Base-by-base conservation (phyloP, 2,797 vertebrate species). In the Cyclura pinguis region DNA sequence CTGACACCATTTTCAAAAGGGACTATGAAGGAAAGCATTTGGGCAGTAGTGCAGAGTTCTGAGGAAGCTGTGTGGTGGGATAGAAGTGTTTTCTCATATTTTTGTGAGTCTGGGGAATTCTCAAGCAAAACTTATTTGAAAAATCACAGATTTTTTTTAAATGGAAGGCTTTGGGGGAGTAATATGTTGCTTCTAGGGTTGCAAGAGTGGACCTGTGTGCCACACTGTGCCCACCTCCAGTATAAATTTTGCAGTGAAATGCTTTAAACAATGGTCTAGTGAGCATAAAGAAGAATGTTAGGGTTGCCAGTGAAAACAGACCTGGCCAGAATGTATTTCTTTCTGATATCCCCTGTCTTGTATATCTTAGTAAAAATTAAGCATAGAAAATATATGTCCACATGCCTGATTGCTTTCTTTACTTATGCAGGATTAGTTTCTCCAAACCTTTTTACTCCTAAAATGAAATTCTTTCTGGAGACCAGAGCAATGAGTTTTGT, bases 331-430 rank as follows among this genome's bases (percentile, higher is more conserved):
- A 32, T 32, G 29, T 32, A 9, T 27, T 85, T 85, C 67, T 85
- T 85, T 85, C 32, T 35, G 32, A 38, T 74, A 84, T 88, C 80
- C 91, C 69, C 88, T 89, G 1, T 90, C 85, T 90, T 90, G 18
- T 91, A 73, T 89, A 88, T 57, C 82, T 22, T 87, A 16, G 10
- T 27, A 89, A 90, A 92, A 94, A 27, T 92, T 92, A 92, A 92
- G 86, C 72, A 81, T 24, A 90, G 90, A 91, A 95, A 94, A 92
- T 86, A 88, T 78, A 89, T 82, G 86, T 90, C 77, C 69, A 50
- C 86, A 78, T 12, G 2, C 67, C 29, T 32, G 29, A 13, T 35
- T 1, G 4, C 27, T 78, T 50, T 50, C 42, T 78, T 78, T 78
- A 69, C 67, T 69, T 12, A 32, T 69, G 67, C 29, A 29, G 29